Conservation (phyloP, 2,888 invertebrate species). For the Lymantria monacha region DNA sequence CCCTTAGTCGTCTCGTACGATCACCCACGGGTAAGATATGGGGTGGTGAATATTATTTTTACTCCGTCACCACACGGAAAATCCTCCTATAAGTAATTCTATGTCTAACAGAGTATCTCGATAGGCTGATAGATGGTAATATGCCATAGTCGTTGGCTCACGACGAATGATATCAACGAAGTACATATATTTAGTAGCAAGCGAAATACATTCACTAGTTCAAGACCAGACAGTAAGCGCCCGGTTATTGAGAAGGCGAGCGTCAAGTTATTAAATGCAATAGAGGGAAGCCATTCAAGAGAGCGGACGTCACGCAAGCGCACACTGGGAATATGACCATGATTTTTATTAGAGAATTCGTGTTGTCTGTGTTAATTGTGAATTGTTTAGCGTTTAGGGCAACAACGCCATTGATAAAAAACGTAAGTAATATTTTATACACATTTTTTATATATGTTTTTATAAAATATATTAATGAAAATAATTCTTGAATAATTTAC, state of each 20-base stretch:
- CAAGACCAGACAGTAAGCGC: constrained; percentile 22
- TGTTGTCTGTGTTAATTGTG: constrained; percentile 24
- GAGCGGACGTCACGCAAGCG: constrained; percentile 5
- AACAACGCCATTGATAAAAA: constrained; percentile 62
- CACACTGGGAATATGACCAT: constrained; percentile 12
- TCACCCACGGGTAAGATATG: too few species aligned
- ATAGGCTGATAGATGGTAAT: too few species aligned
- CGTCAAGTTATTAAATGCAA: neutral
- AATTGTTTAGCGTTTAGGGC: constrained; percentile 39
- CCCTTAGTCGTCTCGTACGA: too few species aligned
- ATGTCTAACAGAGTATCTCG: too few species aligned
- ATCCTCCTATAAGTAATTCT: too few species aligned
- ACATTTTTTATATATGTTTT: neutral
- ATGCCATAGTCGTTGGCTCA: too few species aligned
- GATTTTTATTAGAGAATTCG: constrained; percentile 8
- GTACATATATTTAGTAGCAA: too few species aligned
- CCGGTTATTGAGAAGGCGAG: constrained; percentile 14
- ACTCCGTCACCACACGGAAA: too few species aligned
- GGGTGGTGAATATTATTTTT: too few species aligned
- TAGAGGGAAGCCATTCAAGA: neutral
- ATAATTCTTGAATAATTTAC: too few species aligned
- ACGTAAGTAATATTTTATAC: constrained; percentile 48
- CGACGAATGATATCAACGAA: too few species aligned
- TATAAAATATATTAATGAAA: too few species aligned
- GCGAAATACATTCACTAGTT: constrained; percentile 21